Conservation (phyloP, 2,113 vertebrate genomes). For the Regulus satrapa region DNA sequence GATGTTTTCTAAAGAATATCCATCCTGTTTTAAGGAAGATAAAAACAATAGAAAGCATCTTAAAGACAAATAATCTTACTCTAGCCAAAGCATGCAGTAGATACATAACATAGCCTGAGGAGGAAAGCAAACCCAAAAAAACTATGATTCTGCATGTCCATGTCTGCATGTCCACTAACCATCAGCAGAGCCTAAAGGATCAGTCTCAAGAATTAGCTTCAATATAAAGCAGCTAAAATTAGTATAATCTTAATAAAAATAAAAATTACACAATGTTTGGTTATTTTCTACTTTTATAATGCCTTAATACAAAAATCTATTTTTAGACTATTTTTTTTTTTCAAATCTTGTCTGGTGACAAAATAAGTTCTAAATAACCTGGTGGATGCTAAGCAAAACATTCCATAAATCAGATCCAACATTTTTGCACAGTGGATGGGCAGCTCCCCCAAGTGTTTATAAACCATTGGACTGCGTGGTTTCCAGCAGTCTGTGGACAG, state of each 20-base stretch:
- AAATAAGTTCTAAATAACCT: background rate
- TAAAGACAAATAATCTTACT: background rate
- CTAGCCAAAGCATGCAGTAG: background rate
- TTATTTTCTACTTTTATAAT: background rate
- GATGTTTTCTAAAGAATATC: background rate
- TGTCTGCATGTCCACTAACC: background rate
- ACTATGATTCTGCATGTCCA: background rate
- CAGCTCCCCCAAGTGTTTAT: conserved; percentile 37
- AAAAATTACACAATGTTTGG: background rate
- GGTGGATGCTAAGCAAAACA: background rate
- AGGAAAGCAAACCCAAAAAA: background rate
- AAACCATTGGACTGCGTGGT: background rate
- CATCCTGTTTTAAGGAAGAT: background rate
- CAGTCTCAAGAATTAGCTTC: background rate
- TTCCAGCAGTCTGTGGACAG: background rate
- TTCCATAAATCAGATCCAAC: background rate
- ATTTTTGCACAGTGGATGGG: background rate
- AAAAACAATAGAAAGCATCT: background rate
- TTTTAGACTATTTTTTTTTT: background rate
- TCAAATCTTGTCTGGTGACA: background rate
- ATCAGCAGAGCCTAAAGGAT: background rate
- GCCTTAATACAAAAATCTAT: background rate
- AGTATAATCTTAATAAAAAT: background rate
- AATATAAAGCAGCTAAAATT: background rate
- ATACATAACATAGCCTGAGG: background rate